Conservation (phyloP, 2,797 vertebrate genomes). For the Ambastaia sidthimunki region DNA sequence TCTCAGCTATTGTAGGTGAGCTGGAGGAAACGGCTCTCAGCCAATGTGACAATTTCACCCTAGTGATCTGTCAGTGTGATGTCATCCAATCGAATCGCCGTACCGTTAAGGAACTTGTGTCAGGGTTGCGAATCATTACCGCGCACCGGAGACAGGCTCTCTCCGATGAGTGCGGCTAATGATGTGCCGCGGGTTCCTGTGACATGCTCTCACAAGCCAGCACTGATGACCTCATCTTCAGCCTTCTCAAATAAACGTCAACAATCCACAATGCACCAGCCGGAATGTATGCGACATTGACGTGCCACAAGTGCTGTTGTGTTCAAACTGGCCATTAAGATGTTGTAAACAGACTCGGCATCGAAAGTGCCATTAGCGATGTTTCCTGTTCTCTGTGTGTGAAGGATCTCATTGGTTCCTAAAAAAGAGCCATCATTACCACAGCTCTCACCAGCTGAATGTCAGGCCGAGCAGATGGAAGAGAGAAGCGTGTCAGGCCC, state of each 20-base stretch:
- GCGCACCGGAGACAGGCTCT: slow-evolving; percentile 36
- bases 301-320: not conserved
- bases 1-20: not conserved
- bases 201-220: not conserved
- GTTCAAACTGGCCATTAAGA: not conserved
- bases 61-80: slow-evolving; percentile 15
- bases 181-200: slow-evolving; percentile 33
- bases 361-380: slow-evolving; percentile 22
- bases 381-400: slow-evolving; percentile 11
- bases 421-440: slow-evolving; percentile 37
- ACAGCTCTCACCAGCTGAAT: slow-evolving; percentile 13
- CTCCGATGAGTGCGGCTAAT: slow-evolving; percentile 22
- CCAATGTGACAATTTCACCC: slow-evolving; percentile 17
- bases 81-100: slow-evolving; percentile 20
- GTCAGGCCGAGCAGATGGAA: slow-evolving; percentile 31
- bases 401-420: slow-evolving; percentile 9
- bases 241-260: slow-evolving; percentile 46
- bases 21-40: slow-evolving; percentile 11
- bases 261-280: not conserved
- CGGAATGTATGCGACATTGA: slow-evolving; percentile 4
- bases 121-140: slow-evolving; percentile 48
- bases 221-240: slow-evolving; percentile 11
- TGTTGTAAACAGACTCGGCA: slow-evolving; percentile 15
- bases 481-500: slow-evolving; percentile 33
- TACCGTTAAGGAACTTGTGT: slow-evolving; percentile 35